Evolutionary conservation across 1,140 invertebrate genomes (phyloP).

Genomic region (Pantala flavescens): DNA sequence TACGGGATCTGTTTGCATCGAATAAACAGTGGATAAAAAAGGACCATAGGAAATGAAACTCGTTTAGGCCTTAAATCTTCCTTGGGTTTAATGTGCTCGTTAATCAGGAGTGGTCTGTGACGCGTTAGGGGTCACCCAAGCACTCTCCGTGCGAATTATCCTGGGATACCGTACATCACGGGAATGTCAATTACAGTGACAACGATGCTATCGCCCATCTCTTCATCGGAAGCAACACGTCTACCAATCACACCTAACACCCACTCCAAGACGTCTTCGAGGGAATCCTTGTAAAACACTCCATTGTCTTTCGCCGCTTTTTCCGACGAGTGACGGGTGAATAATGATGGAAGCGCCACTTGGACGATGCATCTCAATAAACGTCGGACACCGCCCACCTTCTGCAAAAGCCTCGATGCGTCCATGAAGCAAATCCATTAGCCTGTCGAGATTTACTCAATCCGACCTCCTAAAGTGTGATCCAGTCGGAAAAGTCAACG

Average conservation of each 20-base stretch:
- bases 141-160: neutral
- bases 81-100: neutral
- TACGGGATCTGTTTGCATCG: too few relatives aligned
- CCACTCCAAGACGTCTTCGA: neutral
- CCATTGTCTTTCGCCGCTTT: too few relatives aligned
- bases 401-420: neutral
- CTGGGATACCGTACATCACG: neutral
- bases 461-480: too few relatives aligned
- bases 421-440: neutral
- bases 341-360: neutral
- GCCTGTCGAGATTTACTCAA: neutral
- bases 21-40: too few relatives aligned
- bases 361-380: neutral
- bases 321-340: too few relatives aligned
- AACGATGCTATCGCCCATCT: neutral
- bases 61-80: neutral
- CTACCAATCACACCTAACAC: neutral
- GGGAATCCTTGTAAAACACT: too few relatives aligned
- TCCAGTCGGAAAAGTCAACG: too few relatives aligned
- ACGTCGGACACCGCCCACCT: neutral
- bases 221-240: too few relatives aligned
- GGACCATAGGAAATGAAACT: too few relatives aligned
- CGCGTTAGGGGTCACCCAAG: neutral
- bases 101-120: neutral
- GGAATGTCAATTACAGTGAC: neutral